These are phyloP conservation scores for Columba guinea DNA, from an alignment of 2,797 vertebrate species.

Conservation along the genomic window DNA sequence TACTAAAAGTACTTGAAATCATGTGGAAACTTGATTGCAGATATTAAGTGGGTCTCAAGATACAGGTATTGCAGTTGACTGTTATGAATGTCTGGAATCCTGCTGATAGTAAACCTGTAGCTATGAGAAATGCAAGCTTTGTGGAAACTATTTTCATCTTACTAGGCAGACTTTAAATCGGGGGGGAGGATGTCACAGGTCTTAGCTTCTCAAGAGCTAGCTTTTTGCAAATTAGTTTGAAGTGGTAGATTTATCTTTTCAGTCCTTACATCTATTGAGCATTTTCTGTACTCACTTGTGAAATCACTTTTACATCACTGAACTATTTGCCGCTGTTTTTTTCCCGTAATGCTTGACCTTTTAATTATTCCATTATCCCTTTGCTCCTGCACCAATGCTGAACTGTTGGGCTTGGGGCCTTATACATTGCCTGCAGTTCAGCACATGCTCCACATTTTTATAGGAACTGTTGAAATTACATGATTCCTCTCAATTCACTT, in stretches of 20 bases:
- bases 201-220: not conserved
- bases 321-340: not conserved
- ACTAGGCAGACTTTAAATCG: not conserved
- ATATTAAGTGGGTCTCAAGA: not conserved
- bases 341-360: not conserved
- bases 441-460: not conserved
- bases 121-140: not conserved
- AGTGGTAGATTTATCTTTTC: not conserved
- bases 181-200: not conserved
- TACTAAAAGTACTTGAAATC: not conserved
- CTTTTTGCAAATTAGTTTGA: not conserved
- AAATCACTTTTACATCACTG: not conserved
- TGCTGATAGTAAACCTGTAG: not conserved
- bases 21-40: not conserved
- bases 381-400: not conserved
- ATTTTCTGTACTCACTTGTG: not conserved
- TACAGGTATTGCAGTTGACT: not conserved
- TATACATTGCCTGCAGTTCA: not conserved
- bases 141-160: not conserved
- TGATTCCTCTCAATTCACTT: conserved; percentile 11
- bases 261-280: not conserved
- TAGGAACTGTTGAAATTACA: not conserved
- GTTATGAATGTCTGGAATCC: not conserved
- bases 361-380: not conserved
- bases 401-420: not conserved